A percentile compares a stretch with the other conserved stretches of the same genome.
Conservation (phyloP, 2,888 invertebrate species). For the Celastrina argiolus region DNA sequence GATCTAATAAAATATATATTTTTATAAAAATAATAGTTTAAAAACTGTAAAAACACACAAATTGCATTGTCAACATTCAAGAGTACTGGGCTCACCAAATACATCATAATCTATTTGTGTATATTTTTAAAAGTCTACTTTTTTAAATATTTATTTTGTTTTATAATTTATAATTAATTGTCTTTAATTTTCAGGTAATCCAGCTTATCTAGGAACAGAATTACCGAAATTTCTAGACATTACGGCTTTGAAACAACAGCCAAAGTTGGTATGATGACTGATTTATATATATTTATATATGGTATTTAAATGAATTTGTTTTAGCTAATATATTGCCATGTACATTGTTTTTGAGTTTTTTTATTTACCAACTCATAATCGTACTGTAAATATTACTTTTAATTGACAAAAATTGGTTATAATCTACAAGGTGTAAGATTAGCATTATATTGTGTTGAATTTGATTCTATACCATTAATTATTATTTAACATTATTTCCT, state of each 20-base stretch:
- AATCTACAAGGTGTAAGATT: too few relatives aligned
- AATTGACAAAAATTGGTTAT: too few relatives aligned
- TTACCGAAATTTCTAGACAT: slow-evolving; percentile 82
- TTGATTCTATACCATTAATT: too few relatives aligned
- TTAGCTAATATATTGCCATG: slow-evolving; percentile 27
- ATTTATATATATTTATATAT: slow-evolving; percentile 27
- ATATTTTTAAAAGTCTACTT: too few relatives aligned
- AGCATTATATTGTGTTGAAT: too few relatives aligned
- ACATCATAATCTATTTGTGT: too few relatives aligned
- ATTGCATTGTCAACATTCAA: too few relatives aligned
- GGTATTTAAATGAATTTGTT: slow-evolving; percentile 28
- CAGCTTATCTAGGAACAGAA: slow-evolving; percentile 38
- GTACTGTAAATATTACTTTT: not conserved
- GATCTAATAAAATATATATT: not conserved
- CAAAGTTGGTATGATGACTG: slow-evolving; percentile 75
- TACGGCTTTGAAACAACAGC: slow-evolving; percentile 82
- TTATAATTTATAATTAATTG: not conserved
- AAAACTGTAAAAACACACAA: too few relatives aligned
- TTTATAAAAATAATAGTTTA: too few relatives aligned
- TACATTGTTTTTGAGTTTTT: slow-evolving; percentile 22
- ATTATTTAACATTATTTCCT: too few relatives aligned
- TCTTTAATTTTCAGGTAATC: slow-evolving; percentile 42
- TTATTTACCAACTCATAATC: not conserved
- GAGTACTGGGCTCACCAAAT: too few relatives aligned
- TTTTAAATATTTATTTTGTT: not conserved